phyloP scores from a whole-genome alignment of 2,888 invertebrate species.

The Empis livida region DNA sequence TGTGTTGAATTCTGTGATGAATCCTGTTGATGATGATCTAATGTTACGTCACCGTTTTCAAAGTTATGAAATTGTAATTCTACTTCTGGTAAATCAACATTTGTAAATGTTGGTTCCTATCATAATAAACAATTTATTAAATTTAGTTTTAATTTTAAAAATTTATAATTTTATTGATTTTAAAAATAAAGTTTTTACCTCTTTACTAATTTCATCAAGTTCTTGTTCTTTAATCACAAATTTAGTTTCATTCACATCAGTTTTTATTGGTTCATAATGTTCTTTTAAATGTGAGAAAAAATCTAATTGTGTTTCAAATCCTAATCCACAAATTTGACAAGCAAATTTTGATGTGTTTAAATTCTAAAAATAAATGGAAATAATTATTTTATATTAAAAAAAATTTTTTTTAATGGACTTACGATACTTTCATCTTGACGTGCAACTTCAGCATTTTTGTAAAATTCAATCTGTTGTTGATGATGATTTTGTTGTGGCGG shows the following conservation, averaged over 20 bases:
- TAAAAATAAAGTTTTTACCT: no score
- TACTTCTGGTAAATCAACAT: no score
- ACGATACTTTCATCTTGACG: slow-evolving; percentile 5
- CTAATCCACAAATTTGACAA: slow-evolving; percentile 69
- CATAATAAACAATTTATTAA: no score
- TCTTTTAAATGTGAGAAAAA: slow-evolving; percentile 78
- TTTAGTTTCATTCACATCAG: slow-evolving; percentile 14
- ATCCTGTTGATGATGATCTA: no score
- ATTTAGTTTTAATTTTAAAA: no score
- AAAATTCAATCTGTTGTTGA: not conserved
- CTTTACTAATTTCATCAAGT: no score
- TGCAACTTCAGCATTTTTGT: not conserved
- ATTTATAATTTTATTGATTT: no score
- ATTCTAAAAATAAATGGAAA: not conserved
- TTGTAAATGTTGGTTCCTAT: no score
- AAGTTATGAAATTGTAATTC: no score
- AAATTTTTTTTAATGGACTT: not conserved
- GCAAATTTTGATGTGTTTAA: slow-evolving; percentile 18
- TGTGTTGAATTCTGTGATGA: no score
- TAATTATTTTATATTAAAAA: not conserved
- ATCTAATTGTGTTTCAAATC: slow-evolving; percentile 61
- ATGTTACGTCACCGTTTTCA: no score
- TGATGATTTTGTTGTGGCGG: not conserved
- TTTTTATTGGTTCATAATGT: slow-evolving; percentile 53
- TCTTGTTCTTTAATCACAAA: not conserved